phyloP scores from a whole-genome alignment of 2,888 invertebrate species.

The Clitarchus hookeri region DNA sequence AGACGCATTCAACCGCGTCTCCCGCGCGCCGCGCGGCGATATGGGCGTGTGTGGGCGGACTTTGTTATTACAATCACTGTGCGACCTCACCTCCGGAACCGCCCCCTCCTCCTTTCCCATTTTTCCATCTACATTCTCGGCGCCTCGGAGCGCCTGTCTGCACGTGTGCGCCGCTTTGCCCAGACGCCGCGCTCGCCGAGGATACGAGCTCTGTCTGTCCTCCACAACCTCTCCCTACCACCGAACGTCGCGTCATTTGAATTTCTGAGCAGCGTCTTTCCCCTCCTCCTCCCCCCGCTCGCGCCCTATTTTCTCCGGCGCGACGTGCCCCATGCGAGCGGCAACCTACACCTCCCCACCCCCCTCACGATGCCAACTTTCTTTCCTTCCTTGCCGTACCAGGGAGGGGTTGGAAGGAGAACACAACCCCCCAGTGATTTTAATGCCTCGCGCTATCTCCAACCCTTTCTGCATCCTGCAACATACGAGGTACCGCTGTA shows the following conservation, averaged over 20 bases:
- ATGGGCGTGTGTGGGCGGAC: background rate
- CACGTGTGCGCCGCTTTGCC: background rate
- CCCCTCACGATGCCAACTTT: background rate
- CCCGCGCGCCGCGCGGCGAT: background rate
- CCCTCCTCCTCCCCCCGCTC: background rate
- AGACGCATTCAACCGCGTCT: background rate
- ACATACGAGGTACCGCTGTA: no score
- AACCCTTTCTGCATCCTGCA: background rate
- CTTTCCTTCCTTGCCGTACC: background rate
- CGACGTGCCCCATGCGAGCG: constrained; percentile 5
- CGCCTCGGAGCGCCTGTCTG: background rate
- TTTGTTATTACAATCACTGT: constrained; percentile 8
- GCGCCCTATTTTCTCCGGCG: background rate
- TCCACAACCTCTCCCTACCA: background rate
- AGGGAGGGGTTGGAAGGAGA: background rate
- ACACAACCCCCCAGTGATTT: constrained; percentile 8
- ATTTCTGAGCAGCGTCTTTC: background rate
- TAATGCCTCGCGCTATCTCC: background rate
- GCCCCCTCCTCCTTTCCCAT: background rate
- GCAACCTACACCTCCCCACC: background rate
- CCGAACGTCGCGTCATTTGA: background rate
- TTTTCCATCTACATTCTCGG: background rate
- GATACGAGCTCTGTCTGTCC: background rate
- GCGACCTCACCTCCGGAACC: background rate
- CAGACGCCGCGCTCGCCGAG: no score